Evolutionary conservation across 2,888 invertebrate genomes (phyloP).

Genomic region (Pheosia gnoma): DNA sequence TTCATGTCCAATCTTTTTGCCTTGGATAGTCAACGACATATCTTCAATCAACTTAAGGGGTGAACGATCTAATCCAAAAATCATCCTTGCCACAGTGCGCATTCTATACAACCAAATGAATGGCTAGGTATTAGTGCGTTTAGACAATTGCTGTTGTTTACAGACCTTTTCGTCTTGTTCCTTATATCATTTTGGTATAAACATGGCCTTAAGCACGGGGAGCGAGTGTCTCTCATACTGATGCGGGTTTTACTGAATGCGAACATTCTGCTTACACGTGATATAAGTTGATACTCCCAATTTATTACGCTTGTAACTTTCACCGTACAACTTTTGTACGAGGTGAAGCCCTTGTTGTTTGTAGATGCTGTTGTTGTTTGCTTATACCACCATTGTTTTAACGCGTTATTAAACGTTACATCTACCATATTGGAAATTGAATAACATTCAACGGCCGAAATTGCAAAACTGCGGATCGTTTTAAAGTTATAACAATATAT

Average conservation of each 20-base stretch:
- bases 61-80: neutral
- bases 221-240: conserved; percentile 29
- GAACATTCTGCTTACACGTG: conserved; percentile 24
- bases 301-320: conserved; percentile 35
- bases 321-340: conserved; percentile 27
- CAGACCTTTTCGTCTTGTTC: neutral
- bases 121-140: neutral
- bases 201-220: conserved; percentile 5
- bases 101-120: neutral
- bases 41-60: too few species aligned
- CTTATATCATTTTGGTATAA: neutral
- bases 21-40: too few species aligned
- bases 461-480: neutral
- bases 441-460: neutral
- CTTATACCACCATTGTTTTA: conserved; percentile 16
- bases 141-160: neutral
- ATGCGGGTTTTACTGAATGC: conserved; percentile 33
- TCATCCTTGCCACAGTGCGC: neutral
- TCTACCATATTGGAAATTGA: neutral
- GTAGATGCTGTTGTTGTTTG: conserved; percentile 22
- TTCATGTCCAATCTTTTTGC: too few species aligned
- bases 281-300: conserved; percentile 25
- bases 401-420: neutral
- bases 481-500: neutral
- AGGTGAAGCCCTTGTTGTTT: conserved; percentile 19